A percentile compares a stretch with the other conserved stretches of the same genome.
Conservation (phyloP, 2,797 vertebrate species). For the Xiphorhynchus erythropygius region DNA sequence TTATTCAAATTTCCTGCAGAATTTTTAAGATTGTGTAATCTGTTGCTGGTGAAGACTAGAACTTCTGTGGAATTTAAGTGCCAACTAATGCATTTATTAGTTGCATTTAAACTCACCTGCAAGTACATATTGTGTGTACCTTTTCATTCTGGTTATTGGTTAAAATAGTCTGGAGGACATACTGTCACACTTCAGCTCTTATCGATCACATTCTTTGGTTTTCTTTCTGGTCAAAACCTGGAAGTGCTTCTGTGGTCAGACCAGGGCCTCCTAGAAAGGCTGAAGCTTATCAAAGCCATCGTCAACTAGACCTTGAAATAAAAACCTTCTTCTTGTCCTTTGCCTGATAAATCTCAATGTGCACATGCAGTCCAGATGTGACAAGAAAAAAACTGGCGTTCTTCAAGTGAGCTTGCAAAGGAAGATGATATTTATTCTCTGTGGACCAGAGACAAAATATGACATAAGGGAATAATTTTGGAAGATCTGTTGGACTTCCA, state of each 20-base stretch:
- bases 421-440: neutral
- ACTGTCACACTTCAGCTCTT: neutral
- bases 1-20: neutral
- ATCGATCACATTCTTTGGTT: neutral
- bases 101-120: neutral
- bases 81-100: neutral
- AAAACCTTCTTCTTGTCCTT: neutral
- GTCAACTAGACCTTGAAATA: neutral
- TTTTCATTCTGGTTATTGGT: neutral
- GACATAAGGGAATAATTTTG: neutral
- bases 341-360: neutral
- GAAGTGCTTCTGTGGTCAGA: neutral
- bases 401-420: neutral
- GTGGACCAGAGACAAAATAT: neutral
- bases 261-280: neutral
- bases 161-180: neutral
- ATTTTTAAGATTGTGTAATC: neutral
- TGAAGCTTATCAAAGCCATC: neutral
- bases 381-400: neutral
- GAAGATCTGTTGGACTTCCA: neutral
- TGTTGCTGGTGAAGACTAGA: neutral
- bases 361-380: neutral
- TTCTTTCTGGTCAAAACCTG: neutral
- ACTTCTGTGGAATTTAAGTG: neutral
- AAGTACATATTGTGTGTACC: neutral